Conservation (phyloP, 2,113 vertebrate species). For the Typhlomys cinereus region DNA sequence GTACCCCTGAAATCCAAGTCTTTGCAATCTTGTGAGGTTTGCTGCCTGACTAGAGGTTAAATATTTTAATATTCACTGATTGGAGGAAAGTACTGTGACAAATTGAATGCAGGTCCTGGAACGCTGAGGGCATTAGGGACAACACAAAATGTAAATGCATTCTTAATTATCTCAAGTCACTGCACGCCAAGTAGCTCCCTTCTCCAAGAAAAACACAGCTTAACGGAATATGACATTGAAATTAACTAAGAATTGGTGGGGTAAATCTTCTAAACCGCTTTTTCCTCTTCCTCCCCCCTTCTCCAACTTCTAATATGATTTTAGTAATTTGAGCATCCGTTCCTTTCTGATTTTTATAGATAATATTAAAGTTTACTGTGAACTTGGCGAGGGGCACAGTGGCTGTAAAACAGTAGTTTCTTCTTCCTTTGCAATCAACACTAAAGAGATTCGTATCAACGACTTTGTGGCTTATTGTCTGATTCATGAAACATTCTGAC, state of each 20-base stretch:
- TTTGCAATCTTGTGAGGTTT: constrained; percentile 49
- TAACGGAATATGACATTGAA: constrained; percentile 82
- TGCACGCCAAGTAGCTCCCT: constrained; percentile 82
- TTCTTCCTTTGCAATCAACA: background rate
- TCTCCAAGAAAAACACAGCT: constrained; percentile 80
- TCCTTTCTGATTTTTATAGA: constrained; percentile 39
- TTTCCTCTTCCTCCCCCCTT: background rate
- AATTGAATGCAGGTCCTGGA: constrained; percentile 74
- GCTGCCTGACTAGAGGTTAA: constrained; percentile 80
- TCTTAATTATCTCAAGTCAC: constrained; percentile 86
- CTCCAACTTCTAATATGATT: constrained; percentile 52
- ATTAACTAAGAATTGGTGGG: constrained; percentile 80
- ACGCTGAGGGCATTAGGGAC: constrained; percentile 76
- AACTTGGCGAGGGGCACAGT: background rate
- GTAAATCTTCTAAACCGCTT: constrained; percentile 68
- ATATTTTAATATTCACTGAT: constrained; percentile 84
- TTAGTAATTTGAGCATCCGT: constrained; percentile 34
- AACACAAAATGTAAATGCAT: constrained; percentile 85
- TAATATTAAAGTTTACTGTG: background rate
- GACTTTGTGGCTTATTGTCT: constrained; percentile 16
- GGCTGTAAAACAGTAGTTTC: background rate
- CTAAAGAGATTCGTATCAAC: background rate
- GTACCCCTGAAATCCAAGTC: constrained; percentile 47
- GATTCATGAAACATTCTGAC: background rate
- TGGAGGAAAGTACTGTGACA: constrained; percentile 68